A percentile compares a stretch with the other conserved stretches of the same genome.
These are phyloP conservation scores for Ommatoiulus sabulosus DNA, from an alignment of 2,888 invertebrate genomes.

Conservation along the genomic window DNA sequence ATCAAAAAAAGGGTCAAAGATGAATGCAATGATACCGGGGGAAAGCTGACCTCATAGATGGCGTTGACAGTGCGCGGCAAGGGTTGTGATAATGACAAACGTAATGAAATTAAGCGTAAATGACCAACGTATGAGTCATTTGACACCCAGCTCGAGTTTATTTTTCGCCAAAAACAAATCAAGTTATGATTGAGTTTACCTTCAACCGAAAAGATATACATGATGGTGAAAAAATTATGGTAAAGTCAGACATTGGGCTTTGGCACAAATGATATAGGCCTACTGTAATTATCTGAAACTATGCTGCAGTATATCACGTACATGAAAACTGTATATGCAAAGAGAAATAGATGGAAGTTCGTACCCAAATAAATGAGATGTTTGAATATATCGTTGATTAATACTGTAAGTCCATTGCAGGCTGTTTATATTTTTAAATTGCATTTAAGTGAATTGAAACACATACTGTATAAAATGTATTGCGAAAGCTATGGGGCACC, in stretches of 20 bases:
- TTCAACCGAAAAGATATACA: neutral
- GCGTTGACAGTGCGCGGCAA: neutral
- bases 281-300: neutral
- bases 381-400: too few relatives aligned
- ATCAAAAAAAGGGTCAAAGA: neutral
- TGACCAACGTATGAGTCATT: neutral
- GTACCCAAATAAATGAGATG: too few relatives aligned
- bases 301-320: neutral
- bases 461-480: too few relatives aligned
- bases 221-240: neutral
- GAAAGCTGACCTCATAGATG: neutral
- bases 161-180: slow-evolving; percentile 13
- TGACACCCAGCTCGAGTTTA: neutral
- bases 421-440: too few relatives aligned
- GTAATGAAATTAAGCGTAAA: slow-evolving; percentile 42
- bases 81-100: neutral
- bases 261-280: neutral
- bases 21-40: neutral
- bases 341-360: neutral
- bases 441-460: too few relatives aligned
- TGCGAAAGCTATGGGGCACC: too few relatives aligned
- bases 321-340: neutral
- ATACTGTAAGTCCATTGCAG: too few relatives aligned
- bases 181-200: slow-evolving; percentile 30
- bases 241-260: neutral